Base-by-base conservation (phyloP, 2,113 vertebrate genomes). In the Saguinus imperator region DNA sequence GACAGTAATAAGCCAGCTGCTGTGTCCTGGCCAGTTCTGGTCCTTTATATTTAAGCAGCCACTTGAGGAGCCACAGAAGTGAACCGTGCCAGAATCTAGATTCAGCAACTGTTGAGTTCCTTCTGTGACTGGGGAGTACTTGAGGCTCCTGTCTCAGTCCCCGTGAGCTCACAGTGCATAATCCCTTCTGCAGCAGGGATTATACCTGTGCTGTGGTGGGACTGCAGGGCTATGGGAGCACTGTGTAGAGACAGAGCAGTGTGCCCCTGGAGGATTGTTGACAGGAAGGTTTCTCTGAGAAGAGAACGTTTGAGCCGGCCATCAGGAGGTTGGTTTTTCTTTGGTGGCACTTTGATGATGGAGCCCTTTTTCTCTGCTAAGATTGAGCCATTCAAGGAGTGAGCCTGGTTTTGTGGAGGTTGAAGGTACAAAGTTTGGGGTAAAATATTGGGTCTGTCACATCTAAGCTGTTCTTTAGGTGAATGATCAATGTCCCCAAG, bases 1-100 rank as follows among this genome's bases (percentile, higher is more conserved):
- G 3, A 27, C n/a, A 0, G 2, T 0, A 29, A 0, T 0, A 4
- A 18, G 72, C 58, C 83, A 35, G 66, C 40, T 25, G 20, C 79
- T 40, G 40, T n/a, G 64, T 27, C 77, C 40, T 35, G 32, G 52
- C 21, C 17, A 0, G 0, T 23, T 70, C 43, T 4, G 52, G 29
- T 64, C 45, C 3, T 57, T 32, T 85, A 43, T 16, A 21, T 57
- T 66, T 52, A 58, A 90, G 86, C 25, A 37, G 25, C 45, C 25
- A 2, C 40, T 87, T 70, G 57, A 83, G 64, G 85, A n/a, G 35
- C n/a, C 23, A 43, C 25, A 70, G 37, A 87, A 57, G 1, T 27
- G 55, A 88, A 25, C 27, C 8, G 18, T 5, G 11, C 5, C 48
- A 6, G 80, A 83, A 82, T 84, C 92, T 82, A 43, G 52, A 12